Evolutionary conservation across 1,140 invertebrate species (phyloP).

Genomic region (Drosophila pseudoobscura): DNA sequence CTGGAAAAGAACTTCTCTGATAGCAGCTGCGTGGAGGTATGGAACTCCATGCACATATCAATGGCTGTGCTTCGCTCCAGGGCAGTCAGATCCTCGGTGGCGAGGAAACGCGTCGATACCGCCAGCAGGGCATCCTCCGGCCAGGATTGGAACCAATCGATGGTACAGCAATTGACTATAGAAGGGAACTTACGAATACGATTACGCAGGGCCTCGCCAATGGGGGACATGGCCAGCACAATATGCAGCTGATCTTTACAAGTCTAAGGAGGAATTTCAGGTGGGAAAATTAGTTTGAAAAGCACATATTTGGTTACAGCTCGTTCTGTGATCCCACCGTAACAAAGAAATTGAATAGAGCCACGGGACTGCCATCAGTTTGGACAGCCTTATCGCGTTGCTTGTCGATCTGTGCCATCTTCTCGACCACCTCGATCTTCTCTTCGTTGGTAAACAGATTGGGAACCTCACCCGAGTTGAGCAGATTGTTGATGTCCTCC

Average conservation of each 20-base stretch:
- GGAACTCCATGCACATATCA: constrained; percentile 95
- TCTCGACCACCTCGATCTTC: constrained; percentile 96
- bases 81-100: constrained; percentile 92
- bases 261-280: constrained; percentile 84
- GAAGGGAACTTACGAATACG: constrained; percentile 96
- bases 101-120: constrained; percentile 94
- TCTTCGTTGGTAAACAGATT: constrained; percentile 95
- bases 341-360: constrained; percentile 97
- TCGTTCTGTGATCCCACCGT: constrained; percentile 68
- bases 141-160: constrained; percentile 99
- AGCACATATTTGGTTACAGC: neutral
- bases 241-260: constrained; percentile 96
- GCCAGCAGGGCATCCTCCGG: constrained; percentile 96
- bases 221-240: constrained; percentile 96
- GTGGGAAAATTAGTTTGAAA: neutral
- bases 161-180: constrained; percentile 97
- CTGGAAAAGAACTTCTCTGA: constrained; percentile 90
- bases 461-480: constrained; percentile 97
- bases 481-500: constrained; percentile 96
- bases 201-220: constrained; percentile 93
- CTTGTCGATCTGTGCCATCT: constrained; percentile 95
- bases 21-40: constrained; percentile 91
- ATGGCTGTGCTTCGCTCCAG: constrained; percentile 89
- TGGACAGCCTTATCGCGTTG: constrained; percentile 95
- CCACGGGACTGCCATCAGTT: constrained; percentile 95